Evolutionary conservation across 2,113 vertebrate species (phyloP).

Genomic region (Physeter macrocephalus): DNA sequence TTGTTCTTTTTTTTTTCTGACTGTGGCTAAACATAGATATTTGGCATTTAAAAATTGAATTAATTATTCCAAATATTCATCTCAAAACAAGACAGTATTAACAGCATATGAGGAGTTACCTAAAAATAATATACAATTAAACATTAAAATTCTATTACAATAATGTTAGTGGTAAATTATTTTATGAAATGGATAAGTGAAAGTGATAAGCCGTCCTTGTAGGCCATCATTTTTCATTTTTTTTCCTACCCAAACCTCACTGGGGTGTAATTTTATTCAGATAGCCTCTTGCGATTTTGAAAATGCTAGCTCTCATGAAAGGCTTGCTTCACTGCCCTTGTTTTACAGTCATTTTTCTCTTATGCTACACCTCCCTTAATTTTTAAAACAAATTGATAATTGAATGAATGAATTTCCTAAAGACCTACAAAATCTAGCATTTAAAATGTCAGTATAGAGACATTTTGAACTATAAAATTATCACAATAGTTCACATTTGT

Average conservation of each 20-base stretch:
- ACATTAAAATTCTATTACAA: neutral
- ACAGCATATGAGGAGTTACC: neutral
- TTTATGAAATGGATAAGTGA: neutral
- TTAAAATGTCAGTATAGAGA: neutral
- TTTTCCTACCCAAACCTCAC: neutral
- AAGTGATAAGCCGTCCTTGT: neutral
- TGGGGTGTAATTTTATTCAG: neutral
- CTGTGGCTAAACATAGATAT: neutral
- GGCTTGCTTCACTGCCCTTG: neutral
- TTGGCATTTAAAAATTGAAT: neutral
- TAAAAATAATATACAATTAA: neutral
- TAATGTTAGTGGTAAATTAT: neutral
- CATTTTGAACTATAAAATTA: neutral
- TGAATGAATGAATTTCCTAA: neutral
- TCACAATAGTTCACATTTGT: neutral
- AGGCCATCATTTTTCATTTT: neutral
- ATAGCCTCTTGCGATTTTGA: neutral
- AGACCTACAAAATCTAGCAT: neutral
- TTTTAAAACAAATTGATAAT: neutral
- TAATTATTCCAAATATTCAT: neutral
- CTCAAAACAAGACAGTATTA: neutral
- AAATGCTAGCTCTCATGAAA: neutral
- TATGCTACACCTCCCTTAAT: neutral
- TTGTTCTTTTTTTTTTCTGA: neutral
- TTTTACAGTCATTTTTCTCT: neutral